phyloP scores from a whole-genome alignment of 2,113 vertebrate genomes.

The Bubo scandiacus region DNA sequence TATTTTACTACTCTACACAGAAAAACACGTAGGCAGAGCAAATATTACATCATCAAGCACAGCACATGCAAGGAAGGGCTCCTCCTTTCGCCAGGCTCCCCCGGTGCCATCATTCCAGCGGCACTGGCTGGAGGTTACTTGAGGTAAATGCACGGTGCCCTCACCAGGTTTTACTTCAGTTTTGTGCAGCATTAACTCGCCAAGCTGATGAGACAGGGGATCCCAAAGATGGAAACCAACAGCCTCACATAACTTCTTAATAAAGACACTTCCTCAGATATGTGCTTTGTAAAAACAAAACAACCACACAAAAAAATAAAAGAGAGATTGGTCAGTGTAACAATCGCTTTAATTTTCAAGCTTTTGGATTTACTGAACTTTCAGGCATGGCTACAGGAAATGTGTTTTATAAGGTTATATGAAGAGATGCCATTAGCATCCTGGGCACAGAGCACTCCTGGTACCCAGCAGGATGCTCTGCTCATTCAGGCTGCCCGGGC shows the following conservation, averaged over 20 bases:
- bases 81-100: background rate
- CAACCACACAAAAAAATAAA: background rate
- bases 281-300: background rate
- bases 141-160: background rate
- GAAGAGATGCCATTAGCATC: background rate
- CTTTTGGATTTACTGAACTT: background rate
- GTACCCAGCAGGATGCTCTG: background rate
- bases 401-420: background rate
- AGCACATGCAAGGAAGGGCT: background rate
- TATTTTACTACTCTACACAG: background rate
- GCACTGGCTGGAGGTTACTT: background rate
- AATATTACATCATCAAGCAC: background rate
- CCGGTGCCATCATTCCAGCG: background rate
- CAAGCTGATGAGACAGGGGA: background rate
- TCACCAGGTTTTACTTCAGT: background rate
- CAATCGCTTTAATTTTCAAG: background rate
- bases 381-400: background rate
- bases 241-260: background rate
- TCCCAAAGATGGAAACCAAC: background rate
- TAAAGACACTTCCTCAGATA: background rate
- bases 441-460: accelerated
- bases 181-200: background rate
- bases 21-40: background rate
- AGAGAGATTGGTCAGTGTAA: background rate
- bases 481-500: background rate